Percentiles rank a stretch among this genome's conserved stretches.
Evolutionary conservation across 2,797 vertebrate species (phyloP).

Genomic region (Syndactyla subalaris): DNA sequence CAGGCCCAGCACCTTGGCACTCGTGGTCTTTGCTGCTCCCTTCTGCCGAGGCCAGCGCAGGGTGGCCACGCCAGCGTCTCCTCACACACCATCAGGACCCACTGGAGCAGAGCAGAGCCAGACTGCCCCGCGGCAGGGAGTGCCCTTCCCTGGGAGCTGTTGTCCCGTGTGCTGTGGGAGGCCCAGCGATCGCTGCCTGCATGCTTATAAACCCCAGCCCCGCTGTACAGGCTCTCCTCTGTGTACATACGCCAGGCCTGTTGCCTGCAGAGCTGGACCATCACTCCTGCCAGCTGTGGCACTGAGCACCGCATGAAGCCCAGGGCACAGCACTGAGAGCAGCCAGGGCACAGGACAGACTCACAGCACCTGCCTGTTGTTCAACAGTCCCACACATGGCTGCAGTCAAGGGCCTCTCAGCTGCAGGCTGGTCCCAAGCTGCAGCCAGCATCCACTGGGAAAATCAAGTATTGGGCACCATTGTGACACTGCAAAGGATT

Average conservation of each 20-base stretch:
- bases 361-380: accelerated
- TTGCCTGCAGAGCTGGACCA: neutral
- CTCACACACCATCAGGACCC: accelerated
- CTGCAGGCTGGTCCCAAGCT: neutral
- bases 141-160: neutral
- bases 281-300: neutral
- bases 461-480: neutral
- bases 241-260: neutral
- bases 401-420: neutral
- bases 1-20: accelerated
- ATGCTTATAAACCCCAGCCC: neutral
- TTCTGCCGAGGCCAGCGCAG: neutral
- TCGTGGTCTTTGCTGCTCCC: accelerated
- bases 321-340: neutral
- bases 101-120: accelerated
- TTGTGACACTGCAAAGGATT: neutral
- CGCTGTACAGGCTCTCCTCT: neutral
- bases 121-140: neutral
- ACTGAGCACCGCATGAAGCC: neutral
- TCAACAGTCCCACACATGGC: accelerated
- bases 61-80: accelerated
- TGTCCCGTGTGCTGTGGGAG: neutral
- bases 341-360: accelerated
- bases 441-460: neutral
- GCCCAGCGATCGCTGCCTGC: neutral